Evolutionary conservation across 2,113 vertebrate genomes (phyloP).

Genomic region (Callaeas wilsoni): DNA sequence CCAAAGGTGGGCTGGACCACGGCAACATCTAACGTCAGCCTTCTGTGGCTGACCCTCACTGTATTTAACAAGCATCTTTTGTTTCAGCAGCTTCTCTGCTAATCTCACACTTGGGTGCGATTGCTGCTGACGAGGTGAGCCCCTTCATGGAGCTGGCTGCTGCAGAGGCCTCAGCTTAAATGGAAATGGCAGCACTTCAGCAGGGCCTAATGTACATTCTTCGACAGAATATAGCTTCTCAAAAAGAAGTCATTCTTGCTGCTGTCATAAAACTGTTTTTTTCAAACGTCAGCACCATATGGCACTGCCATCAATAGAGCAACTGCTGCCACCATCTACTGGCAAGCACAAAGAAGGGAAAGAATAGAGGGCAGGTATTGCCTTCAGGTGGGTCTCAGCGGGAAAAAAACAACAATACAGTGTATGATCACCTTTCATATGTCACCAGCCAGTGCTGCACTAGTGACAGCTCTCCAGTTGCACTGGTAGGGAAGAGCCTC

Average conservation of each 20-base stretch:
- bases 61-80: conserved; percentile 44
- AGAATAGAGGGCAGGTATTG: rapidly evolving
- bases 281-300: not conserved
- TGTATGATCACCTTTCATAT: not conserved
- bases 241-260: conserved; percentile 54
- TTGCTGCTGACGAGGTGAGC: conserved; percentile 41
- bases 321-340: conserved; percentile 32
- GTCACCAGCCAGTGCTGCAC: not conserved
- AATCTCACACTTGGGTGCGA: not conserved
- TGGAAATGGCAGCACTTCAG: conserved; percentile 57
- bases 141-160: not conserved
- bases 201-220: conserved; percentile 10
- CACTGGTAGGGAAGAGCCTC: not conserved
- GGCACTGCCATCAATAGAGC: not conserved
- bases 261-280: conserved; percentile 46
- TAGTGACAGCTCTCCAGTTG: not conserved
- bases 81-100: conserved; percentile 37
- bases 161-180: conserved; percentile 19
- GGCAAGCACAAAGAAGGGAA: not conserved
- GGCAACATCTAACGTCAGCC: not conserved
- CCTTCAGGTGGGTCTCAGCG: not conserved
- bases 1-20: too few relatives aligned
- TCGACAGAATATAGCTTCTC: conserved; percentile 56
- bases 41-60: conserved; percentile 34
- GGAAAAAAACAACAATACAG: not conserved